phyloP scores from a whole-genome alignment of 1,140 invertebrate genomes.

The Drosophila paulistorum region DNA sequence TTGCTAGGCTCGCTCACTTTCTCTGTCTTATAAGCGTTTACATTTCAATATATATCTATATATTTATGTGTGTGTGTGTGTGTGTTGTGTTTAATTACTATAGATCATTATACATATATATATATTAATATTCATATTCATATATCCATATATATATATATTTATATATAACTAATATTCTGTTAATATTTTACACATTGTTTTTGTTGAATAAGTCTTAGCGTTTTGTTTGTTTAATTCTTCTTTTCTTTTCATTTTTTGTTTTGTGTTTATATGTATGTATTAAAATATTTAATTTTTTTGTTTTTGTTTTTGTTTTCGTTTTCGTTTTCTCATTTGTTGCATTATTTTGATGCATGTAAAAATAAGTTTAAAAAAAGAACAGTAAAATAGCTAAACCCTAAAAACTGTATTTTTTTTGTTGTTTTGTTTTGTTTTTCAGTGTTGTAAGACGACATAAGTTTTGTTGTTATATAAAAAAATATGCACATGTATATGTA shows the following conservation, averaged over 20 bases:
- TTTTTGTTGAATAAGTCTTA: conserved; percentile 76
- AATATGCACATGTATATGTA: conserved; percentile 62
- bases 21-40: conserved; percentile 10
- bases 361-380: conserved; percentile 68
- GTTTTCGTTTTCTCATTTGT: conserved; percentile 33
- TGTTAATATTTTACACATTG: conserved; percentile 75
- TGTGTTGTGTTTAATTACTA: conserved; percentile 50
- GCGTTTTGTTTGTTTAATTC: conserved; percentile 44
- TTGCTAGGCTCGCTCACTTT: neutral
- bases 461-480: conserved; percentile 66
- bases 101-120: conserved; percentile 46
- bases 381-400: conserved; percentile 69
- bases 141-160: conserved; percentile 20
- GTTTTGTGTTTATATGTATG: conserved; percentile 57
- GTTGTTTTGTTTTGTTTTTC: neutral
- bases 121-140: conserved; percentile 34
- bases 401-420: conserved; percentile 39
- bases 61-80: no score
- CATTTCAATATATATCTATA: conserved; percentile 32
- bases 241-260: conserved; percentile 40
- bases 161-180: conserved; percentile 39
- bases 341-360: conserved; percentile 30
- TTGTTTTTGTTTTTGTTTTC: conserved; percentile 35
- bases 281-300: conserved; percentile 76
- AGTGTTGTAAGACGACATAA: conserved; percentile 49